phyloP scores from a whole-genome alignment of 2,888 invertebrate species.

The Rhamphomyia laevipes region DNA sequence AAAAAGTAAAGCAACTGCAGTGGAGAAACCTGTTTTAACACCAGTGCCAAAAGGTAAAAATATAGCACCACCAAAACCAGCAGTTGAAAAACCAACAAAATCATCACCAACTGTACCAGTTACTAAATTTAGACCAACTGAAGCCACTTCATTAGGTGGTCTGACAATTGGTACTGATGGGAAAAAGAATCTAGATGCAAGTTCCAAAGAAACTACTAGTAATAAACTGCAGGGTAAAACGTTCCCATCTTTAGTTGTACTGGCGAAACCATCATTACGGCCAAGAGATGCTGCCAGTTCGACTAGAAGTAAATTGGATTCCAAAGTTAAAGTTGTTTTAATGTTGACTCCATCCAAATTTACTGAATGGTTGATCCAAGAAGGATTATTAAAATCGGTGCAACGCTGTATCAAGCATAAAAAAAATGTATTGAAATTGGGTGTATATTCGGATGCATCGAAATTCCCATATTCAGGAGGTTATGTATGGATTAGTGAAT shows the following conservation, averaged over 20 bases:
- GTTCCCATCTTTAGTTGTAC: conserved; percentile 74
- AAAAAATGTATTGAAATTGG: conserved; percentile 59
- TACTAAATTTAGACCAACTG: conserved; percentile 48
- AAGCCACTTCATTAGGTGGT: conserved; percentile 61
- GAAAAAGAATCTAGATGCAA: conserved; percentile 47
- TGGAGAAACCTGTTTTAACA: neutral
- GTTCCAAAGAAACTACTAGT: conserved; percentile 62
- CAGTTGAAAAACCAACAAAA: conserved; percentile 14
- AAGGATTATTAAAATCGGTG: conserved; percentile 67
- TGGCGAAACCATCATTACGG: conserved; percentile 66
- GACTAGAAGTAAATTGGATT: conserved; percentile 55
- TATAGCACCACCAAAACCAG: neutral
- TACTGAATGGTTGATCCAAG: conserved; percentile 82
- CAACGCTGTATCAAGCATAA: conserved; percentile 63
- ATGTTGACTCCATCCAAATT: conserved; percentile 75
- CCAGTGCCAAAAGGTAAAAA: neutral
- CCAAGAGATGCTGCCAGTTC: conserved; percentile 49
- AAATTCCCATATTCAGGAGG: conserved; percentile 82
- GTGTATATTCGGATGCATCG: conserved; percentile 74
- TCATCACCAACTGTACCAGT: neutral
- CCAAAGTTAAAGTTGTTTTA: conserved; percentile 69
- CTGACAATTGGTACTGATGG: conserved; percentile 50
- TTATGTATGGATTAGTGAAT: conserved; percentile 84
- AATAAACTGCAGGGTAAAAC: conserved; percentile 68
- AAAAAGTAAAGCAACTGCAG: conserved; percentile 20